Evolutionary conservation across 2,888 invertebrate genomes (phyloP).

Genomic region (Eutolmus rufibarbis): DNA sequence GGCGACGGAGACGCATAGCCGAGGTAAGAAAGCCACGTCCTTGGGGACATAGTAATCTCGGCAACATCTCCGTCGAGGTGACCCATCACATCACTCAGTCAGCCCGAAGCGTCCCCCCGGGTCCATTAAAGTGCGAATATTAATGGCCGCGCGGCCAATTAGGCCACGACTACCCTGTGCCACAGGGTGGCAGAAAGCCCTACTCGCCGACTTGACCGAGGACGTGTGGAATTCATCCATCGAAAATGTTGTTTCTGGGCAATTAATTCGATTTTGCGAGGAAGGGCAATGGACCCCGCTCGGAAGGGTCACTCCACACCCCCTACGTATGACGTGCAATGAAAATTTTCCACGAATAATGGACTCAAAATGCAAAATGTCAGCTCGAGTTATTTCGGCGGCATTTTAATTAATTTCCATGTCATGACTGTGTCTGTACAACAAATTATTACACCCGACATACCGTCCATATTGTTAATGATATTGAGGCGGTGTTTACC

Average conservation of each 20-base stretch:
- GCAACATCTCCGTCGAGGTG: not conserved
- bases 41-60: not conserved
- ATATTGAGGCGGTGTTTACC: conserved; percentile 29
- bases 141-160: not conserved
- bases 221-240: conserved; percentile 1
- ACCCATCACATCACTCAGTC: not conserved
- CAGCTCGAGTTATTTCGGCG: conserved; percentile 40
- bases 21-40: conserved; percentile 4
- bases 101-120: not conserved
- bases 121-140: not conserved
- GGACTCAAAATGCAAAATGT: conserved; percentile 43
- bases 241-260: conserved; percentile 24
- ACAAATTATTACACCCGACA: conserved; percentile 29
- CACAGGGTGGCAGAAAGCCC: not conserved
- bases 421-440: conserved; percentile 26
- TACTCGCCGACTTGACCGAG: not conserved
- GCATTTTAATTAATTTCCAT: conserved; percentile 45
- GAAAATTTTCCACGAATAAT: conserved; percentile 39
- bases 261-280: conserved; percentile 28
- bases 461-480: conserved; percentile 22
- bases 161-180: not conserved
- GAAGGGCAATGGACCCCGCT: not conserved
- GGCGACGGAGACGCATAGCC: not conserved
- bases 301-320: conserved; percentile 8
- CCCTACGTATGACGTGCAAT: conserved; percentile 36